Conservation (phyloP, 2,113 vertebrate genomes). For the Stictonetta naevosa region DNA sequence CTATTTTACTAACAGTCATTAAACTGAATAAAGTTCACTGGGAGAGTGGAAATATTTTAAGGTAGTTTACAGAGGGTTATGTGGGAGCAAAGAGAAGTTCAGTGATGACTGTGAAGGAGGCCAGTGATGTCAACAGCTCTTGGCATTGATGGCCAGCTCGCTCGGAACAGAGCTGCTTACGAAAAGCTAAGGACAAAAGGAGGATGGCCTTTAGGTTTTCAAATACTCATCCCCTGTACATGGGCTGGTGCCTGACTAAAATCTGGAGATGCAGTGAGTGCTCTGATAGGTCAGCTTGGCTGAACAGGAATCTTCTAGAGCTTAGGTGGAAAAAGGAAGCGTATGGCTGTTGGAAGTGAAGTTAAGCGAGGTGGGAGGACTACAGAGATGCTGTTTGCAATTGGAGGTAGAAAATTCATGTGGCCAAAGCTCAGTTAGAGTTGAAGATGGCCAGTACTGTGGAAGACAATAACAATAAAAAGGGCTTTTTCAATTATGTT, state of each 20-base stretch:
- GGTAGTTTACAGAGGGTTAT: background rate
- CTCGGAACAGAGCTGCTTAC: background rate
- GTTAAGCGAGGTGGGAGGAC: no score
- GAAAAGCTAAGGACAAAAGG: background rate
- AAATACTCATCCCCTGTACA: background rate
- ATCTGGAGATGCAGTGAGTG: background rate
- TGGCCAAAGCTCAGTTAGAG: no score
- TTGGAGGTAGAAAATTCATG: no score
- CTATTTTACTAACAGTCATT: background rate
- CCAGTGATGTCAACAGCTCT: background rate
- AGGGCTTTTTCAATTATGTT: no score
- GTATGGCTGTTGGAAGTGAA: no score
- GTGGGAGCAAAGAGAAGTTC: background rate
- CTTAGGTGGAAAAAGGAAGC: no score
- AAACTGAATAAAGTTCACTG: background rate
- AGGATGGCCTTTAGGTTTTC: background rate
- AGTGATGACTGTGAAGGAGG: background rate
- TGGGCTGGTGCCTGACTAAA: background rate
- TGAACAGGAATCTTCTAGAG: no score
- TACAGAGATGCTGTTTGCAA: no score
- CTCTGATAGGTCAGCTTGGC: background rate
- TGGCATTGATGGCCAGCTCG: rapidly evolving
- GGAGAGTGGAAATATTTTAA: background rate
- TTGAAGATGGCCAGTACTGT: no score
- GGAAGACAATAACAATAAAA: no score